These are phyloP conservation scores for Maccullochella peelii DNA, from an alignment of 2,113 vertebrate genomes.

Conservation along the genomic window DNA sequence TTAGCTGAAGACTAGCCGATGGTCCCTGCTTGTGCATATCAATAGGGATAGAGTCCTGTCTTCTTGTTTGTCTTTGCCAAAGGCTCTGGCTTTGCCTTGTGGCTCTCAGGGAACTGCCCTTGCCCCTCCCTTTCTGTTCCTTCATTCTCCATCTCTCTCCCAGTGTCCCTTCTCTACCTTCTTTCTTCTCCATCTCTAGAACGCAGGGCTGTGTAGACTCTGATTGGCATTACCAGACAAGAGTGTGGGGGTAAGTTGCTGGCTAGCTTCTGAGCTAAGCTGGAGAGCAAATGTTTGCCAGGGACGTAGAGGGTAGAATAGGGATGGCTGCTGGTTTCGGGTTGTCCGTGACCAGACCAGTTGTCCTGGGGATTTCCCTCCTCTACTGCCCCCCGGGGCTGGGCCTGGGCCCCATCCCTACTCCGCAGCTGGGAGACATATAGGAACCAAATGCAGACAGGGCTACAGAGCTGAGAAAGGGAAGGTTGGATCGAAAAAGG, in stretches of 20 bases:
- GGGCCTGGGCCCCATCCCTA: conserved; percentile 85
- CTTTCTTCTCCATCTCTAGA: conserved; percentile 73
- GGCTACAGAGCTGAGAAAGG: conserved; percentile 70
- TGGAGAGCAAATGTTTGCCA: conserved; percentile 94
- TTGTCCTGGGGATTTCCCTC: conserved; percentile 93
- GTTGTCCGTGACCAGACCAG: conserved; percentile 98
- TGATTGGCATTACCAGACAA: conserved; percentile 88
- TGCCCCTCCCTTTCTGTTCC: conserved; percentile 74
- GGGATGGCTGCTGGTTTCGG: conserved; percentile 82
- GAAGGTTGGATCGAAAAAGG: conserved; percentile 73
- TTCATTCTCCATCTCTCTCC: conserved; percentile 71
- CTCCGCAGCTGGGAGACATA: conserved; percentile 90
- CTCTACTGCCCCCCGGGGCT: conserved; percentile 74
- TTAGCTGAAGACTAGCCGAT: conserved; percentile 81
- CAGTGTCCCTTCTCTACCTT: conserved; percentile 71
- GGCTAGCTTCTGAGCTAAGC: conserved; percentile 86
- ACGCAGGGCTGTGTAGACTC: conserved; percentile 72
- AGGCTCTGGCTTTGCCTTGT: conserved; percentile 85
- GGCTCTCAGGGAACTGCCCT: conserved; percentile 84
- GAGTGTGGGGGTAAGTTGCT: conserved; percentile 81
- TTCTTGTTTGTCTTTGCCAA: conserved; percentile 87
- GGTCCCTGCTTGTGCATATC: conserved; percentile 86
- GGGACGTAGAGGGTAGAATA: conserved; percentile 91
- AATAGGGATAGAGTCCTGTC: conserved; percentile 84
- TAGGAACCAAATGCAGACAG: conserved; percentile 70